phyloP scores from a whole-genome alignment of 92 coral and sea anemone species.

The Parazoanthus darwini region DNA sequence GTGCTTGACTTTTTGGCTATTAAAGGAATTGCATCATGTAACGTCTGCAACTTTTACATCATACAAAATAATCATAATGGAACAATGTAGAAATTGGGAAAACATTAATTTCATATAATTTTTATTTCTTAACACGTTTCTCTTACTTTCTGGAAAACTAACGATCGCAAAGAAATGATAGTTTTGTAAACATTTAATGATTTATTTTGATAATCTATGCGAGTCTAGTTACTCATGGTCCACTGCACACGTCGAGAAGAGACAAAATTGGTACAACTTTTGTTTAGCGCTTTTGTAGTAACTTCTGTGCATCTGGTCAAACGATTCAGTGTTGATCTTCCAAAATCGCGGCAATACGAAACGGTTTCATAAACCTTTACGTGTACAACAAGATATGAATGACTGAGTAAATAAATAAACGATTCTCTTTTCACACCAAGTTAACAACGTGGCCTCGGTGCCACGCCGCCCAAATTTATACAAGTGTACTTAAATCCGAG shows the following conservation, averaged over 20 bases:
- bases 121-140: no score
- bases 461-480: slow-evolving; percentile 34
- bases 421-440: not conserved
- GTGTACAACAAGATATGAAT: not conserved
- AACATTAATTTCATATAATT: no score
- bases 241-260: not conserved
- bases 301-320: not conserved
- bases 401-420: slow-evolving; percentile 10
- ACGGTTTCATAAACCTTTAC: not conserved
- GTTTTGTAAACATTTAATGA: not conserved
- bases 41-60: not conserved
- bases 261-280: not conserved
- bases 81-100: not conserved
- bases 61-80: no score
- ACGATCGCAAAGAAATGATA: not conserved
- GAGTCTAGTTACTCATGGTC: not conserved
- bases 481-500: not conserved
- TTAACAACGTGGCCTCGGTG: slow-evolving; percentile 23
- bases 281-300: not conserved
- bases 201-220: not conserved
- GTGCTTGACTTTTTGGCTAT: no score
- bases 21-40: no score
- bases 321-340: not conserved
- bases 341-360: not conserved
- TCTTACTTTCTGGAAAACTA: not conserved